Base-by-base conservation (phyloP, 1,140 invertebrate genomes). In the Neelides sp. region DNA sequence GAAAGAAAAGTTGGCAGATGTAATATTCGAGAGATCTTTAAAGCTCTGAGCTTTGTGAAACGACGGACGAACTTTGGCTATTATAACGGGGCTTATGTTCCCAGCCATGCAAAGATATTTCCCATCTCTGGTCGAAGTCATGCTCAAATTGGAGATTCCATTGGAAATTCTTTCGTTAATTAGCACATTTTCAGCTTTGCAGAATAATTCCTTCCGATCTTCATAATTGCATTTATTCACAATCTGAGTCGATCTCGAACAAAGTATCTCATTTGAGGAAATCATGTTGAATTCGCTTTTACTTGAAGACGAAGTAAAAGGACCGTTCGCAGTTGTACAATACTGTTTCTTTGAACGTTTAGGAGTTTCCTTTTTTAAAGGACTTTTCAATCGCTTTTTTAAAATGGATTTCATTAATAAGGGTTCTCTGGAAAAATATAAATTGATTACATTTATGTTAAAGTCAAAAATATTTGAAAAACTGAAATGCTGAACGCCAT, bases 401-500 rank as follows among this genome's bases (percentile, higher is more conserved):
- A 59, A 35, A 1, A 59, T 47, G 1, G 57, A 55, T 50, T 43
- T 52, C 1, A 34, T 10, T n/a, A 28, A 27, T 1, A 55, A 17
- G 13, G 17, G 13, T 12, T 58, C 43, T 3, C 52, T 58, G 24
- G 1, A 24, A 39, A 15, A 37, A 26, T 36, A 36, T 27, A 50
- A 22, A 48, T 12, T n/a, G 1, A 30, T 30, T 17, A 47, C 28
- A 22, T 43, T 37, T n/a, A 24, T 39, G 12, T 49, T 45, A 8
- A 7, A 8, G 26, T 5, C 8, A 40, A 17, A 40, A 40, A 40
- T 17, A 40, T 40, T 40, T 17, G 10, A n/a, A n/a, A 40, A 20
- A 8, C 98, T 78, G 95, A 98, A 78, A 98, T 98, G 94, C 83
- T 98, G 69, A 98, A 98, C 73, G 94, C 95, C 58, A 86, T 98